phyloP scores from a whole-genome alignment of 2,888 invertebrate genomes.

The Hyppa rectilinea region DNA sequence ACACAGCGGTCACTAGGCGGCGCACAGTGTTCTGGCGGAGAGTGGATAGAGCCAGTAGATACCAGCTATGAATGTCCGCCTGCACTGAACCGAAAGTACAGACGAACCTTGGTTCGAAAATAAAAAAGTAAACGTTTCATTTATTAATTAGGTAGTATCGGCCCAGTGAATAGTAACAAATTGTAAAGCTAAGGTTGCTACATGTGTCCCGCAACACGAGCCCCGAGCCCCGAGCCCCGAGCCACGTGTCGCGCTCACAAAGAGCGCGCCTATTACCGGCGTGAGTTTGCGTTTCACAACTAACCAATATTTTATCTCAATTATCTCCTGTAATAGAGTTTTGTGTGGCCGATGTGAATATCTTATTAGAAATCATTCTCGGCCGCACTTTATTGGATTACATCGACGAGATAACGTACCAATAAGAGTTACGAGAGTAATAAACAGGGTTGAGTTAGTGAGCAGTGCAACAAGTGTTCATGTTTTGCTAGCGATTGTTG shows the following conservation, averaged over 20 bases:
- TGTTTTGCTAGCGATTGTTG: background rate
- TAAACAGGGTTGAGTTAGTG: conserved; percentile 12
- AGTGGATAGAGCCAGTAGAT: background rate
- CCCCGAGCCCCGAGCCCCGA: conserved; percentile 3
- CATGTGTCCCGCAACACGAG: conserved; percentile 5
- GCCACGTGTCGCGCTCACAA: conserved; percentile 19
- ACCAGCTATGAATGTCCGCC: no score
- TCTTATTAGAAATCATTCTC: conserved; percentile 56
- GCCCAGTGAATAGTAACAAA: background rate
- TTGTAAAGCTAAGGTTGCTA: conserved; percentile 1
- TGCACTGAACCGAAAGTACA: background rate
- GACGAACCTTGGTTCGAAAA: background rate
- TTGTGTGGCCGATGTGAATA: conserved; percentile 49
- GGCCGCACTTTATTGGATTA: conserved; percentile 55
- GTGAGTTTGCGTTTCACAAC: conserved; percentile 62
- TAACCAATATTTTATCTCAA: conserved; percentile 64
- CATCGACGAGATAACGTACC: conserved; percentile 41
- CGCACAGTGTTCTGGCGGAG: background rate
- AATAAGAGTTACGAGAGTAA: conserved; percentile 26
- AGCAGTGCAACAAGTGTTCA: background rate
- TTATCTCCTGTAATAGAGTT: conserved; percentile 56
- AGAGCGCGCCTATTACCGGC: conserved; percentile 49
- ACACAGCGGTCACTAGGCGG: background rate
- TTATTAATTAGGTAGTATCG: background rate
- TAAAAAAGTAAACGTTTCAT: background rate